A percentile compares a stretch with the other conserved stretches of the same genome.
Conservation (phyloP, 2,888 invertebrate genomes). For the Timandra comae region DNA sequence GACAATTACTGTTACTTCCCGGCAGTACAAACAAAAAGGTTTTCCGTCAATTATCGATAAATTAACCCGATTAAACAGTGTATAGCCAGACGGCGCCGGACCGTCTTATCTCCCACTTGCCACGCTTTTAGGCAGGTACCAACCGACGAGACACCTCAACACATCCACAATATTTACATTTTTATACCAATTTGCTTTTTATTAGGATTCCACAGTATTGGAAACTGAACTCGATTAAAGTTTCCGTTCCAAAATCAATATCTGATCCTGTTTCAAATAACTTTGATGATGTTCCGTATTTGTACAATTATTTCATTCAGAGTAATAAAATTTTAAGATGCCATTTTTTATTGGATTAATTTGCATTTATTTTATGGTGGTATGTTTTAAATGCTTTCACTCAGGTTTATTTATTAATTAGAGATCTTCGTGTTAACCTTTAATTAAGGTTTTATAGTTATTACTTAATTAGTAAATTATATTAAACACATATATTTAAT, state of each 20-base stretch:
- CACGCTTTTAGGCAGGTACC: slow-evolving; percentile 74
- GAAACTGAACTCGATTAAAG: slow-evolving; percentile 16
- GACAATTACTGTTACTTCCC: slow-evolving; percentile 77
- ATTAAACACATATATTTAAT: too few species aligned
- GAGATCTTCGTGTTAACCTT: too few species aligned
- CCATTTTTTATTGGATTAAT: slow-evolving; percentile 1
- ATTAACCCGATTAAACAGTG: slow-evolving; percentile 75
- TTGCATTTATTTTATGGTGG: too few species aligned
- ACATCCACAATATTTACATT: slow-evolving; percentile 54
- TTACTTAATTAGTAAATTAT: too few species aligned
- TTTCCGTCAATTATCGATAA: slow-evolving; percentile 77
- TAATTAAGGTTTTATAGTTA: too few species aligned
- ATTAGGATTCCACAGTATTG: slow-evolving; percentile 43
- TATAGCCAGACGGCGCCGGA: slow-evolving; percentile 69
- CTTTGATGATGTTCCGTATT: slow-evolving; percentile 3
- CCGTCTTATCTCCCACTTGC: slow-evolving; percentile 69
- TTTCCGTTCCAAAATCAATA: slow-evolving; percentile 5
- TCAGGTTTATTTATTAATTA: too few species aligned
- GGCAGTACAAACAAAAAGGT: slow-evolving; percentile 76
- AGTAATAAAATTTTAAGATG: slow-evolving; percentile 1
- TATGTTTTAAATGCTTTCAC: too few species aligned
- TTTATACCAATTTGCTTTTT: slow-evolving; percentile 69
- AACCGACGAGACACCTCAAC: slow-evolving; percentile 49
- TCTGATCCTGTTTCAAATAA: slow-evolving; percentile 2
- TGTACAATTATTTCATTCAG: slow-evolving; percentile 1